Evolutionary conservation across 23 tunicate genomes (phyloP).

Genomic region (Ascidia mentula): DNA sequence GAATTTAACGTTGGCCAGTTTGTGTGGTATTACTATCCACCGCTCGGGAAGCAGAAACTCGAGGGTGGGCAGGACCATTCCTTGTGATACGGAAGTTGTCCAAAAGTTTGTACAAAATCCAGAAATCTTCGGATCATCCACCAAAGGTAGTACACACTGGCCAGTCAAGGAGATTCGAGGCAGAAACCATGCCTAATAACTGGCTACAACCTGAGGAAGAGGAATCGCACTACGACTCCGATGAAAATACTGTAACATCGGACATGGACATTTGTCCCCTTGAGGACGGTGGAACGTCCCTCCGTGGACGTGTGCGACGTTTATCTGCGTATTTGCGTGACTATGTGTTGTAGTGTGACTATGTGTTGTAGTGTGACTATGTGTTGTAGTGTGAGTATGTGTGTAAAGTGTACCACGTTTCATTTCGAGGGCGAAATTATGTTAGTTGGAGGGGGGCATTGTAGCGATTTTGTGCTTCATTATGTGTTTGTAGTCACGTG

Average conservation of each 20-base stretch:
- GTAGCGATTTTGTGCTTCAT: too few species aligned
- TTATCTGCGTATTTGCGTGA: not conserved
- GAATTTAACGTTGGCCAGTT: not conserved
- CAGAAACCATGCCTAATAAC: not conserved
- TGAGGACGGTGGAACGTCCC: not conserved
- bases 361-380: too few species aligned
- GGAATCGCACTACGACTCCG: not conserved
- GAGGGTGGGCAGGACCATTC: constrained; percentile 15
- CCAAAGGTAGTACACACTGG: not conserved
- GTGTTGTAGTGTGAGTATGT: too few species aligned
- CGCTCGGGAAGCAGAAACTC: constrained; percentile 10
- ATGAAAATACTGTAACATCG: not conserved
- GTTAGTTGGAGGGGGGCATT: not conserved
- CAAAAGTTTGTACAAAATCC: not conserved
- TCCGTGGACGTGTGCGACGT: not conserved
- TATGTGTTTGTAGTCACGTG: too few species aligned
- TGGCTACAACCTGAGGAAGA: not conserved
- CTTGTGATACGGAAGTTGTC: not conserved
- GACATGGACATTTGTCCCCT: not conserved
- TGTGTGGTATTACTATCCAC: constrained; percentile 22
- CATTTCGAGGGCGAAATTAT: not conserved
- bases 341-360: not conserved
- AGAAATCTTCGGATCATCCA: not conserved
- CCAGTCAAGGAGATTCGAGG: not conserved
- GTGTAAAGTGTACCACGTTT: not conserved